Percentiles rank a stretch among this genome's conserved stretches.
Evolutionary conservation across 2,888 invertebrate species (phyloP).

Genomic region (Sturmia bella): DNA sequence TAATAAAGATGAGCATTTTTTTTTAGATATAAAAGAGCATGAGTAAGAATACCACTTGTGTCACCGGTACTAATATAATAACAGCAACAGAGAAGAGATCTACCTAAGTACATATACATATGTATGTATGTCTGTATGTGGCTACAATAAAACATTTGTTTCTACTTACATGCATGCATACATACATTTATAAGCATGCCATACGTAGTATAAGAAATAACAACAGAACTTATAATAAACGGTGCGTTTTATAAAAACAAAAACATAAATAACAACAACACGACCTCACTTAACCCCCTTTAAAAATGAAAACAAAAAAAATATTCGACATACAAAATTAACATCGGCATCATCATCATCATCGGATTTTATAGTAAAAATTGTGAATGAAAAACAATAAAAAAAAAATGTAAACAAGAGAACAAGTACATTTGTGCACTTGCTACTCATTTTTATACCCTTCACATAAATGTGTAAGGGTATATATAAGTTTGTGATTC

Average conservation of each 20-base stretch:
- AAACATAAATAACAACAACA: constrained; percentile 61
- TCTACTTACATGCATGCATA: no score
- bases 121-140: constrained; percentile 15
- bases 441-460: not conserved
- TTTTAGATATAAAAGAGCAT: not conserved
- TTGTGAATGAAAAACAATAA: constrained; percentile 56
- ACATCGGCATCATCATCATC: constrained; percentile 18
- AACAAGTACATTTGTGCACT: constrained; percentile 35
- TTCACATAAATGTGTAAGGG: no score
- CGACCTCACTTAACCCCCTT: constrained; percentile 71
- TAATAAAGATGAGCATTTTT: no score
- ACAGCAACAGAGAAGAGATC: constrained; percentile 47
- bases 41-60: constrained; percentile 64
- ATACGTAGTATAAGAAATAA: not conserved
- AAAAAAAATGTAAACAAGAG: constrained; percentile 54
- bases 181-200: no score
- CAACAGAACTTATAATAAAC: constrained; percentile 46
- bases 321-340: constrained; percentile 34
- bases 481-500: no score
- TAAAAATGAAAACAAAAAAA: constrained; percentile 25
- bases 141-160: no score
- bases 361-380: constrained; percentile 52
- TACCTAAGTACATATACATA: no score
- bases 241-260: constrained; percentile 62
- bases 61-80: constrained; percentile 67